phyloP scores from a whole-genome alignment of 2,797 vertebrate genomes.

The Sternarchorhynchus goeldii region DNA sequence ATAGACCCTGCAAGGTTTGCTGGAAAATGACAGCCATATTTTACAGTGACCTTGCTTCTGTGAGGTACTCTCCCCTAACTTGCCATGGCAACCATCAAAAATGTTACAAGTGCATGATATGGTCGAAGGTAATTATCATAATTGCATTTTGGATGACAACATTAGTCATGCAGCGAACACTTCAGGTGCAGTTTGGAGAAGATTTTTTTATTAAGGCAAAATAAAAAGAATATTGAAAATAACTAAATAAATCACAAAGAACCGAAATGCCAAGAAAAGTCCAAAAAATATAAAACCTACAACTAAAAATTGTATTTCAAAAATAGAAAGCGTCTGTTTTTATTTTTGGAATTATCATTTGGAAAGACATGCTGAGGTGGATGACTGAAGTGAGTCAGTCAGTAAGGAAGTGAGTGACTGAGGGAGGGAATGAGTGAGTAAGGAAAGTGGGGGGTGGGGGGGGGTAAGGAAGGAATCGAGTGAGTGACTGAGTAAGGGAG shows the following conservation, averaged over 20 bases:
- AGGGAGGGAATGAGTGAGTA: constrained; percentile 31
- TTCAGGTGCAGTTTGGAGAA: background rate
- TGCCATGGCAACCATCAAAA: constrained; percentile 1
- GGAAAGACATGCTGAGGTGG: background rate
- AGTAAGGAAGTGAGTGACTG: constrained; percentile 29
- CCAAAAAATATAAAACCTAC: constrained; percentile 3
- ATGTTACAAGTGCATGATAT: background rate
- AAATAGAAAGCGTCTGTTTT: background rate
- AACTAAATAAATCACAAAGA: background rate
- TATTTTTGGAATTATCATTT: background rate
- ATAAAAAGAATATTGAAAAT: background rate
- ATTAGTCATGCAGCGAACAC: background rate
- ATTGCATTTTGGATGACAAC: background rate
- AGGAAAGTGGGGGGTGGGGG: constrained; percentile 22
- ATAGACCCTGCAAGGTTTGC: constrained; percentile 59
- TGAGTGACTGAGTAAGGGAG: constrained; percentile 11
- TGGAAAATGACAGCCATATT: constrained; percentile 43
- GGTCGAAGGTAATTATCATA: background rate
- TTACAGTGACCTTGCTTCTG: constrained; percentile 46
- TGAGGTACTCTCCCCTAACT: background rate
- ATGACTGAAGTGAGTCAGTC: constrained; percentile 7
- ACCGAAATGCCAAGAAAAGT: background rate
- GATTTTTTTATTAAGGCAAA: background rate
- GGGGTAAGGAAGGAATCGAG: too few species aligned
- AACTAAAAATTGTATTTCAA: too few species aligned